Conservation (phyloP, 2,113 vertebrate species). For the Morone chrysops region DNA sequence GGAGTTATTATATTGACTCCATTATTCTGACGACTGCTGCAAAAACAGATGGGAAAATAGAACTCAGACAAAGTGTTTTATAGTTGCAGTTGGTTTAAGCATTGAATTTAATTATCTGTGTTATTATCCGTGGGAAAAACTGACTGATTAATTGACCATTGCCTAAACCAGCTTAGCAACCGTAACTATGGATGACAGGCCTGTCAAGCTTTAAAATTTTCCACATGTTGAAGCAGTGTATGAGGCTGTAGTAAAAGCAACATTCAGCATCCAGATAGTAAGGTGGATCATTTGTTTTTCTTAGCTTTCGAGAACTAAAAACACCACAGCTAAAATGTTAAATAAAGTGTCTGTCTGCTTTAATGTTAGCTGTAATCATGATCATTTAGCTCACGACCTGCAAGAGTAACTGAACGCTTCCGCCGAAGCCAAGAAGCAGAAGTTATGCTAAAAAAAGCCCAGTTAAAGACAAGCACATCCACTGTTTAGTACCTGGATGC, state of each 20-base stretch:
- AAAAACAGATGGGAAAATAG: slow-evolving; percentile 10
- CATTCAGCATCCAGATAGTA: neutral
- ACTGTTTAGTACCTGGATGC: neutral
- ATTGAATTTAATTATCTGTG: neutral
- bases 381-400: neutral
- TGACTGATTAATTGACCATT: neutral
- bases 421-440: neutral
- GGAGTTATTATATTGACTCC: neutral
- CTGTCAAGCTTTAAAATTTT: neutral
- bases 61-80: neutral
- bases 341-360: neutral
- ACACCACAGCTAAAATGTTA: neutral
- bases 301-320: neutral
- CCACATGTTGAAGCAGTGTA: neutral
- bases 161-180: neutral
- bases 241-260: neutral
- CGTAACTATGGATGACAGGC: neutral
- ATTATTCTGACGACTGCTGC: slow-evolving; percentile 19
- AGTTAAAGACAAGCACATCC: no score
- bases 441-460: no score
- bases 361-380: neutral
- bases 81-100: neutral
- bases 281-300: neutral
- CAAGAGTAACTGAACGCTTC: neutral
- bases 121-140: neutral